These are phyloP conservation scores for Poicephalus gulielmi DNA, from an alignment of 2,113 vertebrate genomes.

Conservation along the genomic window DNA sequence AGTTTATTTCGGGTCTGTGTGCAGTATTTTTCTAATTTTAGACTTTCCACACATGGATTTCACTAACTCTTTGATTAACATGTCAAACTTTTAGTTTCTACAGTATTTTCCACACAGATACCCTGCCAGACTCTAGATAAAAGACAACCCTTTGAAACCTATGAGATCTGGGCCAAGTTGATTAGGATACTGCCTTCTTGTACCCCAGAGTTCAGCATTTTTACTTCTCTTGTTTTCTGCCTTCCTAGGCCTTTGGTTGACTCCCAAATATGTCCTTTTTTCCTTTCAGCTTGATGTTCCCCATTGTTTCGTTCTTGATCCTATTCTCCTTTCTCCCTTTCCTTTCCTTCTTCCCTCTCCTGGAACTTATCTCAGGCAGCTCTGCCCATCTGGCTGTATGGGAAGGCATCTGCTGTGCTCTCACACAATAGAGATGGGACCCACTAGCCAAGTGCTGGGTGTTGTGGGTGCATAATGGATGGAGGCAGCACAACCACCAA, in stretches of 20 bases:
- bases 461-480: rapidly evolving
- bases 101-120: background rate
- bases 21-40: background rate
- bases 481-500: background rate
- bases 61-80: background rate
- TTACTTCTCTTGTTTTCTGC: background rate
- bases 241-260: background rate
- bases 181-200: background rate
- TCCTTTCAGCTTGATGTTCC: background rate
- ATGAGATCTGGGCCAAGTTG: background rate
- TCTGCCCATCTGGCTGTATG: background rate
- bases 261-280: background rate
- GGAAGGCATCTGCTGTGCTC: background rate
- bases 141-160: background rate
- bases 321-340: background rate
- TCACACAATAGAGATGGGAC: background rate
- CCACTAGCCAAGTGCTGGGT: background rate
- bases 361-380: background rate
- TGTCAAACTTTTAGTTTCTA: background rate
- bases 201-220: background rate
- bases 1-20: background rate
- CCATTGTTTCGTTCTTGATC: background rate
- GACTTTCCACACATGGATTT: background rate
- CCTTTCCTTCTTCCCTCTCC: background rate
- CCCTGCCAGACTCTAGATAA: background rate